Conservation (phyloP, 2,888 invertebrate genomes). For the Elaeidobius kamerunicus region DNA sequence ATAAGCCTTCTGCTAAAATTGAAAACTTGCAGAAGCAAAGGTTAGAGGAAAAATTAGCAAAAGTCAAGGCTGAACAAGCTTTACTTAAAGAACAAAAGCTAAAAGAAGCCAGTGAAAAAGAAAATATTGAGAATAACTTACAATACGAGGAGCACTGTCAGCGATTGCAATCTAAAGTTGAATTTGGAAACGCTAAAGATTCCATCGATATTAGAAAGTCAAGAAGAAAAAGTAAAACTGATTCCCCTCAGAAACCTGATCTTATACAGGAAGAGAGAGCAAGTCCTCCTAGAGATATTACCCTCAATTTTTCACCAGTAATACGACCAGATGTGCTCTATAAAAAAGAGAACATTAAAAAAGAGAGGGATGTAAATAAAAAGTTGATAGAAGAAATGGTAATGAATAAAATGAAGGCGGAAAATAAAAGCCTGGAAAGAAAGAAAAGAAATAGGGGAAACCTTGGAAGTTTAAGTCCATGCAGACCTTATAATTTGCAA, state of each 20-base stretch:
- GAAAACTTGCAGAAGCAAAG: slow-evolving; percentile 39
- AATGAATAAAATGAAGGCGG: slow-evolving; percentile 71
- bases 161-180: slow-evolving; percentile 63
- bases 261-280: slow-evolving; percentile 48
- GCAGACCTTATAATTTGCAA: slow-evolving; percentile 41
- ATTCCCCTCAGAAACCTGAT: slow-evolving; percentile 42
- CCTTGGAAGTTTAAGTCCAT: slow-evolving; percentile 41
- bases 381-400: slow-evolving; percentile 80
- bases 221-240: slow-evolving; percentile 49
- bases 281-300: slow-evolving; percentile 36
- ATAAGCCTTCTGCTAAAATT: slow-evolving; percentile 28
- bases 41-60: slow-evolving; percentile 38
- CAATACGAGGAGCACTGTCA: slow-evolving; percentile 63
- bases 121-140: slow-evolving; percentile 36
- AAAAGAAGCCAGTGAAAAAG: slow-evolving; percentile 29
- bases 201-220: slow-evolving; percentile 64
- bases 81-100: slow-evolving; percentile 28
- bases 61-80: slow-evolving; percentile 34
- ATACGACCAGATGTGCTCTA: slow-evolving; percentile 42
- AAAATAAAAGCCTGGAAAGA: slow-evolving; percentile 62
- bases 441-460: slow-evolving; percentile 54
- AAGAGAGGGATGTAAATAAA: slow-evolving; percentile 79
- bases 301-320: slow-evolving; percentile 34
- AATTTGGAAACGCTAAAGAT: slow-evolving; percentile 67
- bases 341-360: slow-evolving; percentile 65